These are phyloP conservation scores for Lagopus muta DNA, from an alignment of 2,113 vertebrate genomes.

Conservation along the genomic window DNA sequence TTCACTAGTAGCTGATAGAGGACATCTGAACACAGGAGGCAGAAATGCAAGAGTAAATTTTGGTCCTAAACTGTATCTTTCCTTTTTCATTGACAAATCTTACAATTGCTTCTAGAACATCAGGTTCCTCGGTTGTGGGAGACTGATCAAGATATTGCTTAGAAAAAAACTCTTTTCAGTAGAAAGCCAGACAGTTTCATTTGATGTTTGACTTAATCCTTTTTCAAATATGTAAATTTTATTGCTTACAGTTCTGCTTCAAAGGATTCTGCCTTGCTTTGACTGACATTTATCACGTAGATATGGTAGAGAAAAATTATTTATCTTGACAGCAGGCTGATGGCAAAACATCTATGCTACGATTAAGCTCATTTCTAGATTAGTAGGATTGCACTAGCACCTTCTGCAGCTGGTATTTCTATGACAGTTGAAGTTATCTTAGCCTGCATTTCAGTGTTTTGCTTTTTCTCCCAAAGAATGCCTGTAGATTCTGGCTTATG, in stretches of 20 bases:
- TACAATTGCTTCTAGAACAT: neutral
- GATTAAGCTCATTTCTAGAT: constrained; percentile 53
- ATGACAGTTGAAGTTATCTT: neutral
- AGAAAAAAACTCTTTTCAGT: neutral
- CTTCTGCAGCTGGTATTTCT: neutral
- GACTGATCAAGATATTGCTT: neutral
- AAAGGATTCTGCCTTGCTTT: constrained; percentile 30
- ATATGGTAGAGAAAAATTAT: neutral
- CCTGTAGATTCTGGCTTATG: neutral
- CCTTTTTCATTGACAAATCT: neutral
- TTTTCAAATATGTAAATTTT: constrained; percentile 2
- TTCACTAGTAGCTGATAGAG: neutral
- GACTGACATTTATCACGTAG: constrained; percentile 39
- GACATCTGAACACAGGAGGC: neutral
- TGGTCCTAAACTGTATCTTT: neutral
- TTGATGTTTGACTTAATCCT: neutral
- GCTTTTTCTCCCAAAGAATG: neutral
- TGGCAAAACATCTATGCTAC: constrained; percentile 23
- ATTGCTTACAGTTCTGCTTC: neutral
- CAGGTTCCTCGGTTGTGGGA: neutral
- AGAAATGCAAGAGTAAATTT: neutral
- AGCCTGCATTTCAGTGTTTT: neutral
- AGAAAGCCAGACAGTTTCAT: neutral
- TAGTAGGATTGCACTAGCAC: neutral
- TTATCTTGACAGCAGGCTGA: constrained; percentile 1